Base-by-base conservation (phyloP, 2,113 vertebrate genomes). In the Hydrochoerus hydrochaeris region DNA sequence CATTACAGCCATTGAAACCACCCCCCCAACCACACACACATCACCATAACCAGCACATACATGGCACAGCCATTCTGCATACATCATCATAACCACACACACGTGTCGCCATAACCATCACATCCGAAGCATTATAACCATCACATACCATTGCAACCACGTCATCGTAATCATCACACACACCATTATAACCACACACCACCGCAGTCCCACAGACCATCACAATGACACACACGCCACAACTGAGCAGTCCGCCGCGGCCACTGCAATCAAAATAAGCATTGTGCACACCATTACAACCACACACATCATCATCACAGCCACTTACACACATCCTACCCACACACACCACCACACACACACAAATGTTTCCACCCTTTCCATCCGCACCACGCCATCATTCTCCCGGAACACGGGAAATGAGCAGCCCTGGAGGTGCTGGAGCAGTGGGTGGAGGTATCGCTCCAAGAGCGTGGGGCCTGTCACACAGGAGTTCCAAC, bases 331-430 rank as follows among this genome's bases (percentile, higher is more conserved):
- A 69, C 17, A 69, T 8, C 62, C n/a, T 9, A 20, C n/a, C 67
- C 35, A 38, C 67, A 38, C 67, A 69, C 19, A 9, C 35, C 67
- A 38, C 67, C 19, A 10, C 67, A 46, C 71, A 69, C 49, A 82
- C 41, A 63, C 41, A 78, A 10, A 41, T 11, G 19, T 1, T 46
- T n/a, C 82, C 52, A 28, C 32, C n/a, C 58, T 32, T 22, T 11
- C 73, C 62, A 82, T 9, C n/a, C n/a, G 12, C 28, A 24, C 22
- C 10, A 38, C 35, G 8, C 73, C 46, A 35, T 46, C 54, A 12
- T 44, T 65, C 84, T 86, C 57, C 20, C 52, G 52, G 85, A 28
- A n/a, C 91, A 54, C 28, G 88, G 85, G 28, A 46, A 65, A 58
- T 1, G 52, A 58, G 20, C 71, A 44, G 30, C 81, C 60, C 26